Conservation (phyloP, 2,797 vertebrate genomes). For the Bradypus variegatus region DNA sequence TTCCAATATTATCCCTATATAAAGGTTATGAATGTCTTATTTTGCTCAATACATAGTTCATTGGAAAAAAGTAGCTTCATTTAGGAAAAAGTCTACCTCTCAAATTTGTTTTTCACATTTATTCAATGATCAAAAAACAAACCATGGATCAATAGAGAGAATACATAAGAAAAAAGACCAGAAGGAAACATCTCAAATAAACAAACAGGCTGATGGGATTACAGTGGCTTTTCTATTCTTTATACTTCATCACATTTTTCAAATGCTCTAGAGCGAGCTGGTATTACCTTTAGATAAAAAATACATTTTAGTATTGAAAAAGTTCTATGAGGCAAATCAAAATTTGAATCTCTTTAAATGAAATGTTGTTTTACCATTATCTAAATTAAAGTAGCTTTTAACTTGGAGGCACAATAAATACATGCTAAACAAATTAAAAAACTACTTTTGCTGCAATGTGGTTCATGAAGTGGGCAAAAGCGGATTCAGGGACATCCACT, state of each 20-base stretch:
- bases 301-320: neutral
- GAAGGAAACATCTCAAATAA: conserved; percentile 14
- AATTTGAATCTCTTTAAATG: conserved; percentile 20
- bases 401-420: neutral
- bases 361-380: neutral
- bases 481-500: neutral
- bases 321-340: neutral
- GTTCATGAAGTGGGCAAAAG: neutral
- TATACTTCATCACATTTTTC: neutral
- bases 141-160: neutral
- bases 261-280: neutral
- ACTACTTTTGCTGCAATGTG: neutral
- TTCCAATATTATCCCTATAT: neutral
- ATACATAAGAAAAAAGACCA: conserved; percentile 2
- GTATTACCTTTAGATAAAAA: neutral
- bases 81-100: neutral
- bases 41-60: neutral
- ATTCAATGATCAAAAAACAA: conserved; percentile 19
- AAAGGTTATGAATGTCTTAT: neutral
- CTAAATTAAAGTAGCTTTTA: conserved; percentile 35
- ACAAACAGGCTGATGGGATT: neutral
- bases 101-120: conserved; percentile 29
- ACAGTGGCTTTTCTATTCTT: neutral
- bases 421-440: neutral
- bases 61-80: neutral